Evolutionary conservation across 2,888 invertebrate species (phyloP).

Genomic region (Rotaria magnacalcarata): DNA sequence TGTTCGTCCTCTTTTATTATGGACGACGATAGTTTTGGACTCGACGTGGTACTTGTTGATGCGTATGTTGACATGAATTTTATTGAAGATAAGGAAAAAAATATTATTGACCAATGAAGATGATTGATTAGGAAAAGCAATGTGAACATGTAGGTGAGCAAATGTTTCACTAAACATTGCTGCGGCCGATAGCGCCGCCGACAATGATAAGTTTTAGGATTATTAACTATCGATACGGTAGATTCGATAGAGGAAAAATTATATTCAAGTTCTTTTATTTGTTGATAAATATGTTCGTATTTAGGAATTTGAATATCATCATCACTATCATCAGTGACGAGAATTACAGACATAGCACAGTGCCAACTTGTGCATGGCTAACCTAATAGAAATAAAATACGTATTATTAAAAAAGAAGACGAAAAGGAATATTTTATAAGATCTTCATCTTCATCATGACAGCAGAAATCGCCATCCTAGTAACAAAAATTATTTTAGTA

Average conservation of each 20-base stretch:
- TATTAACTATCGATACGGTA: background rate
- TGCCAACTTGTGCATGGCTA: conserved; percentile 11
- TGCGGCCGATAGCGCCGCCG: conserved; percentile 9
- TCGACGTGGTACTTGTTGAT: background rate
- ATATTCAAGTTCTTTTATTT: conserved; percentile 21
- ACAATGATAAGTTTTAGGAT: background rate
- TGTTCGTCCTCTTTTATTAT: background rate
- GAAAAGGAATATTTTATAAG: too few species aligned
- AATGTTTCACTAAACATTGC: conserved; percentile 4
- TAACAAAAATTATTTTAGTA: too few species aligned
- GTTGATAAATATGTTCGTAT: background rate
- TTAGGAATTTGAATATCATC: conserved; percentile 20
- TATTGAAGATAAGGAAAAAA: conserved; percentile 23
- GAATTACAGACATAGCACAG: background rate
- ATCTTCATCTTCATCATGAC: too few species aligned
- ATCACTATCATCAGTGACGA: background rate
- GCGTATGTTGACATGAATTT: conserved; percentile 33
- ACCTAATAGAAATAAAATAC: background rate
- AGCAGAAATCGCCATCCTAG: too few species aligned
- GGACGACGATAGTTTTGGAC: background rate
- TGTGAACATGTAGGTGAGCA: conserved; percentile 6
- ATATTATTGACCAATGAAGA: conserved; percentile 31
- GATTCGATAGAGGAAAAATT: background rate
- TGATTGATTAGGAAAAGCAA: conserved; percentile 29
- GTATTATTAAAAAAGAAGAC: too few species aligned